Evolutionary conservation across 2,113 vertebrate genomes (phyloP), one percentile per base, ranked within the genome.

Genomic region (Mionectes macconnelli): DNA sequence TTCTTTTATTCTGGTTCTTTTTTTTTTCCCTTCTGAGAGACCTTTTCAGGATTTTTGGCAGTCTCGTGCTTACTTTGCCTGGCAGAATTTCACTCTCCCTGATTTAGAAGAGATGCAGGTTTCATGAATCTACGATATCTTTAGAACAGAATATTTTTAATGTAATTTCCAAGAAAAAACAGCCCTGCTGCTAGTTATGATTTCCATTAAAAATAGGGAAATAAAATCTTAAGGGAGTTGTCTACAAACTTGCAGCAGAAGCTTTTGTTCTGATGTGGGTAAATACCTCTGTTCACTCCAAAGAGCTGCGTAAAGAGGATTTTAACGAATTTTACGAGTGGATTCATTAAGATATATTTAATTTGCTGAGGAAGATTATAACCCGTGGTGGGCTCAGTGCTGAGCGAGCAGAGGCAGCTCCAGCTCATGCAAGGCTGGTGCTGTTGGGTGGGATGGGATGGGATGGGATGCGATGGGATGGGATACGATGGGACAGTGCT

Each of bases 31-130:
- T 94, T 81, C 78, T 84, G 57, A 85, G 88, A 81, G 60, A 68
- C 78, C 87, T 95, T 87, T 70, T 73, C 89, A 93, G 92, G 84
- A 45, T 39, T 84, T 87, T 90, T 96, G 95, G 95, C 97, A 87
- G 55, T 35, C 85, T 56, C 8, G 7, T 17, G 0, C 80, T 73
- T 37, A 30, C 94, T 82, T 69, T 85, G 78, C 76, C 31, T 12
- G 35, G 84, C 64, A 92, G 31, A 90, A 68, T 78, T 57, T 44
- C 52, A 39, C 28, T 57, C 78, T 14, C 37, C 81, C 89, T 33
- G 37, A 30, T 63, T 69, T 74, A 53, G 90, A 33, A 81, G 66
- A 68, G 59, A 17, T 5, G 2, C 25, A 2, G 35, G 45, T 63
- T 78, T 80, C 57, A 53, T 44, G 31, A 49, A 3, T 63, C 84